These are phyloP conservation scores for Thera britannica DNA, from an alignment of 2,888 invertebrate genomes.

Conservation along the genomic window DNA sequence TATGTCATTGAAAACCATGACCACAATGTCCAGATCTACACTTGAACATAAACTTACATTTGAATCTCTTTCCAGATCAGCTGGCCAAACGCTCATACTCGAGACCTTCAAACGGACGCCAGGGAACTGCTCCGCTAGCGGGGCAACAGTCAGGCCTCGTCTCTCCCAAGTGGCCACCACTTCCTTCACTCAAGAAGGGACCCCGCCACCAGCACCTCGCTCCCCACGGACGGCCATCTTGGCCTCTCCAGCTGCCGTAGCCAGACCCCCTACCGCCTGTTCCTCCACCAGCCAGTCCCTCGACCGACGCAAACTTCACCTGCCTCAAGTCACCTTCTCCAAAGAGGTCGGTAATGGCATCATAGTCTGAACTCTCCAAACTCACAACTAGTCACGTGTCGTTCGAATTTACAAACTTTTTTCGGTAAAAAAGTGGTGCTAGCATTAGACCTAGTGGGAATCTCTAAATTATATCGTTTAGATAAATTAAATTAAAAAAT, in stretches of 20 bases:
- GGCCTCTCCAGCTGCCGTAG: slow-evolving; percentile 72
- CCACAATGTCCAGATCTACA: not conserved
- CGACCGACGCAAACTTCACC: slow-evolving; percentile 87
- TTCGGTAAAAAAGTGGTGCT: slow-evolving; percentile 58
- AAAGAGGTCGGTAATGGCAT: slow-evolving; percentile 96
- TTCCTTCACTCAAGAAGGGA: slow-evolving; percentile 65
- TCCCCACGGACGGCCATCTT: slow-evolving; percentile 68
- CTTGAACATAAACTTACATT: not conserved
- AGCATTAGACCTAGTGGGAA: slow-evolving; percentile 49
- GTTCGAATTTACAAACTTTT: slow-evolving; percentile 45
- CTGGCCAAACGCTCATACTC: slow-evolving; percentile 88
- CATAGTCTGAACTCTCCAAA: slow-evolving; percentile 85
- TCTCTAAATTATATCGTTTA: slow-evolving; percentile 31
- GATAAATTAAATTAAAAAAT: slow-evolving; percentile 33
- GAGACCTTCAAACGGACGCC: slow-evolving; percentile 89
- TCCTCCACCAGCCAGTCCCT: slow-evolving; percentile 87
- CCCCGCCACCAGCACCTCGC: slow-evolving; percentile 73
- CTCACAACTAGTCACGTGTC: slow-evolving; percentile 55
- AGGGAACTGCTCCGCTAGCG: slow-evolving; percentile 70
- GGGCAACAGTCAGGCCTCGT: slow-evolving; percentile 54
- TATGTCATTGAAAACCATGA: too few relatives aligned
- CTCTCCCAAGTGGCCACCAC: slow-evolving; percentile 59
- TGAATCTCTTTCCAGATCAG: slow-evolving; percentile 82
- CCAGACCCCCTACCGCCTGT: slow-evolving; percentile 88
- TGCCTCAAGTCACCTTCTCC: slow-evolving; percentile 94